These are phyloP conservation scores for Anagrus nilaparvatae DNA, from an alignment of 1,140 invertebrate species.

Conservation along the genomic window DNA sequence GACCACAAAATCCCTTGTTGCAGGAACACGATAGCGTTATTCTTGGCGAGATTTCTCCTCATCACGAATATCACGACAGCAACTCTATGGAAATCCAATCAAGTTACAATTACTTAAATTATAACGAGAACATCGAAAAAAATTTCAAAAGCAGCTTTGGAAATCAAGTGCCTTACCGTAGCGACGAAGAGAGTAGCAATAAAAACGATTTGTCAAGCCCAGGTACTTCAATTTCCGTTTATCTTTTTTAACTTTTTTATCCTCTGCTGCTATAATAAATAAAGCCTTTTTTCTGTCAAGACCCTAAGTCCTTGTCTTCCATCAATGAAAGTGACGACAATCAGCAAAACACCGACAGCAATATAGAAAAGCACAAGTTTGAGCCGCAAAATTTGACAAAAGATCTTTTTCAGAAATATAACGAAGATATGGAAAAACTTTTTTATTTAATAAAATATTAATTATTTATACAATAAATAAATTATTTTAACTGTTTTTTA, in stretches of 20 bases:
- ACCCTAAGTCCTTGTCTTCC: conserved; percentile 38
- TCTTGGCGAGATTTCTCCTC: conserved; percentile 76
- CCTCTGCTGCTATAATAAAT: too few relatives aligned
- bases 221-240: too few relatives aligned
- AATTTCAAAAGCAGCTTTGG: conserved; percentile 76
- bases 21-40: conserved; percentile 72
- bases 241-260: too few relatives aligned
- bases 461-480: too few relatives aligned
- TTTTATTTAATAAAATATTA: too few relatives aligned
- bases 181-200: conserved; percentile 33
- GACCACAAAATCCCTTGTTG: conserved; percentile 41
- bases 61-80: conserved; percentile 70
- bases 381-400: conserved; percentile 52
- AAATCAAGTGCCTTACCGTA: conserved; percentile 25
- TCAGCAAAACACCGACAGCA: conserved; percentile 29
- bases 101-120: conserved; percentile 79
- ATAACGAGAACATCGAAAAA: conserved; percentile 74
- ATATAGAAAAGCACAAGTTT: too few relatives aligned
- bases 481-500: too few relatives aligned
- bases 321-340: conserved; percentile 43
- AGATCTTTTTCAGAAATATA: conserved; percentile 54
- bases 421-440: conserved; percentile 69
- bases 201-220: too few relatives aligned
- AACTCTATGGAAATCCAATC: conserved; percentile 73
- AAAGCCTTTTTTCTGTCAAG: conserved; percentile 18